Evolutionary conservation across 2,888 invertebrate species (phyloP).

Genomic region (Tineola bisselliella): DNA sequence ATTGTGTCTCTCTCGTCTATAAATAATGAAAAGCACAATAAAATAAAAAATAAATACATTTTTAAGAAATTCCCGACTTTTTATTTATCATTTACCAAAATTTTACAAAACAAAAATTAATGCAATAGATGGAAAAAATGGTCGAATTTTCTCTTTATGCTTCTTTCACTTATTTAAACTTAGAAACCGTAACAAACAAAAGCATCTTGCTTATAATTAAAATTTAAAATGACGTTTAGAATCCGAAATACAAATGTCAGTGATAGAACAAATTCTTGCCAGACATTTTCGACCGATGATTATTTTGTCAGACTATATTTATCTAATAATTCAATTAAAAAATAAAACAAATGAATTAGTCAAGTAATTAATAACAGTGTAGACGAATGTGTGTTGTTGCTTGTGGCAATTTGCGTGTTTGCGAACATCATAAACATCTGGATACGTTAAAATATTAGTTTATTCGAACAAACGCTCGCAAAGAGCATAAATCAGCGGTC

Average conservation of each 20-base stretch:
- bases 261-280: too few relatives aligned
- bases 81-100: constrained; percentile 1
- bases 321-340: background rate
- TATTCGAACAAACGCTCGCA: constrained; percentile 29
- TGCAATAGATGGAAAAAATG: too few relatives aligned
- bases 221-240: too few relatives aligned
- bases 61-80: constrained; percentile 37
- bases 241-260: too few relatives aligned
- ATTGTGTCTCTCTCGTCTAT: constrained; percentile 36
- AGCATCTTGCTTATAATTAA: too few relatives aligned
- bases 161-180: too few relatives aligned
- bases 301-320: too few relatives aligned
- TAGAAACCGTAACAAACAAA: too few relatives aligned
- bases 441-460: constrained; percentile 4
- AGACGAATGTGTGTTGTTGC: background rate
- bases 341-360: background rate
- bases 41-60: constrained; percentile 64
- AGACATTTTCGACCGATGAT: too few relatives aligned
- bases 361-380: background rate
- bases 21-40: constrained; percentile 63
- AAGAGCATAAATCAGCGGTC: constrained; percentile 59
- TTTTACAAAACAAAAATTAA: too few relatives aligned
- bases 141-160: too few relatives aligned
- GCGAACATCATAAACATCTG: background rate
- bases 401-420: background rate